Conservation (phyloP, 2,113 vertebrate genomes). For the Ancistrus triradiatus region DNA sequence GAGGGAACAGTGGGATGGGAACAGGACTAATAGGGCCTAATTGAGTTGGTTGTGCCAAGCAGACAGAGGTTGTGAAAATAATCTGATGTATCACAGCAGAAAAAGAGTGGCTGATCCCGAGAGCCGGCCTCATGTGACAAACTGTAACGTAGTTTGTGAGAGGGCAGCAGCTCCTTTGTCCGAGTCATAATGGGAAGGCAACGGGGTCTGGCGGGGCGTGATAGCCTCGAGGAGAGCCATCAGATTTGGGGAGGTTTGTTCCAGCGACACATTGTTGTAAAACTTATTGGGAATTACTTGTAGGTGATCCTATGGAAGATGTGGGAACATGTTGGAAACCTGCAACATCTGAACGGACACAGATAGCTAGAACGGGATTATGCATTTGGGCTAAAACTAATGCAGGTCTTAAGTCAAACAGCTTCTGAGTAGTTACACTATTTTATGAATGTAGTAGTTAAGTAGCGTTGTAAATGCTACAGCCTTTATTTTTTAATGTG, state of each 20-base stretch:
- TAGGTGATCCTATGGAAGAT: too few species aligned
- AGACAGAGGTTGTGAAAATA: conserved; percentile 74
- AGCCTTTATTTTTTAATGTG: too few species aligned
- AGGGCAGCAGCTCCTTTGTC: conserved; percentile 66
- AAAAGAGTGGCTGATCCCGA: conserved; percentile 64
- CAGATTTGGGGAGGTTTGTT: background rate
- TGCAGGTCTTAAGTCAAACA: too few species aligned
- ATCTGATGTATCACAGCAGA: conserved; percentile 75
- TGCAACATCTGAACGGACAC: too few species aligned
- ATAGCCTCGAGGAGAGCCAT: conserved; percentile 18
- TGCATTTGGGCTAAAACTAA: too few species aligned
- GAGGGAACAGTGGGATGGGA: conserved; percentile 34
- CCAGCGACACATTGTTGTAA: too few species aligned
- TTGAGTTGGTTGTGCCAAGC: conserved; percentile 76
- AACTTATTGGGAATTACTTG: too few species aligned
- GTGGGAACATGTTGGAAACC: too few species aligned
- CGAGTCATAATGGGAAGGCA: conserved; percentile 56
- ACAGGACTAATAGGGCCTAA: conserved; percentile 75
- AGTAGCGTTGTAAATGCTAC: too few species aligned
- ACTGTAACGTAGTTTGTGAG: conserved; percentile 75
- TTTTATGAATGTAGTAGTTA: too few species aligned
- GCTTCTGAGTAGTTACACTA: too few species aligned
- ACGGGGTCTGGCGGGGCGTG: conserved; percentile 59
- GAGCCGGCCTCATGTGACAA: conserved; percentile 70
- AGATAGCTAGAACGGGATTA: too few species aligned